Evolutionary conservation across 2,113 vertebrate species (phyloP).

Genomic region (Puma concolor): DNA sequence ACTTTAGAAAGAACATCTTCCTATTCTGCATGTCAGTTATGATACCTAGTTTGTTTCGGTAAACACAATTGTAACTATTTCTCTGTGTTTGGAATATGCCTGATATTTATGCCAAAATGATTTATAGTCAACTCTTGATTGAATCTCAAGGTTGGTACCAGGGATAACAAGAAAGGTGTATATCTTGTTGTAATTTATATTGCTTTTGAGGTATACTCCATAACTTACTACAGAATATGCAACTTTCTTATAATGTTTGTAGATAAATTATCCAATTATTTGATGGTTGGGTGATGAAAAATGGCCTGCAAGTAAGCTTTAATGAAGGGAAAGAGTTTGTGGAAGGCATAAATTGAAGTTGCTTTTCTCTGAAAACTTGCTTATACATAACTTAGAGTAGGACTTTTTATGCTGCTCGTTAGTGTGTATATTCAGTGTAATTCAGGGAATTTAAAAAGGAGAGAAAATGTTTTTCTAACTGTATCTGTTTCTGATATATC

Average conservation of each 20-base stretch:
- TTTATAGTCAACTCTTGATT: not conserved
- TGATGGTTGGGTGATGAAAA: not conserved
- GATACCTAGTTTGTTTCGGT: not conserved
- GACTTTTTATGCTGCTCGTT: not conserved
- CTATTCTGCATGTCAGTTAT: not conserved
- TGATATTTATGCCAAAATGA: constrained; percentile 21
- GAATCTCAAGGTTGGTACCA: not conserved
- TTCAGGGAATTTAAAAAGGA: not conserved
- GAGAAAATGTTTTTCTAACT: not conserved
- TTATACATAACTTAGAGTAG: not conserved
- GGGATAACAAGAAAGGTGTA: not conserved
- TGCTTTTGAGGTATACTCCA: not conserved
- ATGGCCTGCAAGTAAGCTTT: not conserved
- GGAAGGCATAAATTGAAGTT: not conserved
- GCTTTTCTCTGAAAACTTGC: not conserved
- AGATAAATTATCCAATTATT: not conserved
- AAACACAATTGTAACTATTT: not conserved
- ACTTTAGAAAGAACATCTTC: not conserved
- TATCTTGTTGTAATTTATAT: not conserved
- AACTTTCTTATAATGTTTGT: not conserved
- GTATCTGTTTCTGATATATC: not conserved
- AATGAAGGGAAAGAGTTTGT: not conserved
- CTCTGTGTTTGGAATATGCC: constrained; percentile 24
- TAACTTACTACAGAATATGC: not conserved
- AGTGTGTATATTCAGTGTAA: not conserved